Conservation (phyloP, 2,797 vertebrate species). For the Helicolenus hilgendorfi region DNA sequence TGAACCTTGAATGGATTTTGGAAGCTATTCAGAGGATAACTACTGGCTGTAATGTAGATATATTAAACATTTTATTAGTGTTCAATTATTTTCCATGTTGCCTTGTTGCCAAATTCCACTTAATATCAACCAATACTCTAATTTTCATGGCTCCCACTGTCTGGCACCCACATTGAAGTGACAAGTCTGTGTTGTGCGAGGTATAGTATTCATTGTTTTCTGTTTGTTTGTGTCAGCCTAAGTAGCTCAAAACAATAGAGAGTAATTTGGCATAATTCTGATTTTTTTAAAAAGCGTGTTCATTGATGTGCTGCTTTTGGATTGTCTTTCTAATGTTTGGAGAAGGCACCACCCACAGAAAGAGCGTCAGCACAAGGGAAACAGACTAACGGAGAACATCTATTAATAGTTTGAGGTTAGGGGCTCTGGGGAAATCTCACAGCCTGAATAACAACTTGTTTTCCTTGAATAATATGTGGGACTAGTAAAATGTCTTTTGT, state of each 20-base stretch:
- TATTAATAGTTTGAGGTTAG: constrained; percentile 85
- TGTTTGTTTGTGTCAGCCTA: constrained; percentile 17
- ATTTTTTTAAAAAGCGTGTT: neutral
- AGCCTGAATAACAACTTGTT: constrained; percentile 85
- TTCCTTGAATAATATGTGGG: constrained; percentile 71
- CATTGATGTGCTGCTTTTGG: constrained; percentile 38
- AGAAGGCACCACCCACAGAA: constrained; percentile 74
- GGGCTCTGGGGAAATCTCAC: constrained; percentile 78
- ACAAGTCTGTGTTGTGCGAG: neutral
- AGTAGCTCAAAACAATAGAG: constrained; percentile 35
- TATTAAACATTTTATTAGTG: neutral
- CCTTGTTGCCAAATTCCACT: neutral
- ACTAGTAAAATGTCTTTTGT: constrained; percentile 72
- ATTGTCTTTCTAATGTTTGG: constrained; percentile 71
- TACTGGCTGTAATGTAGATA: neutral
- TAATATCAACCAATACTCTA: neutral
- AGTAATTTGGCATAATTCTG: constrained; percentile 36
- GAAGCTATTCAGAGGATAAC: neutral
- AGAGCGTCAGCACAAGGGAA: constrained; percentile 69
- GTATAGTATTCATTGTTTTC: neutral
- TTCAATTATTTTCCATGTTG: neutral
- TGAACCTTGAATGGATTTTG: neutral
- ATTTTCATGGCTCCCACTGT: neutral
- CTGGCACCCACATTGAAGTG: neutral
- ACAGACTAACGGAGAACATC: constrained; percentile 69